Evolutionary conservation across 2,888 invertebrate species (phyloP).

Genomic region (Cheilosia impressa): DNA sequence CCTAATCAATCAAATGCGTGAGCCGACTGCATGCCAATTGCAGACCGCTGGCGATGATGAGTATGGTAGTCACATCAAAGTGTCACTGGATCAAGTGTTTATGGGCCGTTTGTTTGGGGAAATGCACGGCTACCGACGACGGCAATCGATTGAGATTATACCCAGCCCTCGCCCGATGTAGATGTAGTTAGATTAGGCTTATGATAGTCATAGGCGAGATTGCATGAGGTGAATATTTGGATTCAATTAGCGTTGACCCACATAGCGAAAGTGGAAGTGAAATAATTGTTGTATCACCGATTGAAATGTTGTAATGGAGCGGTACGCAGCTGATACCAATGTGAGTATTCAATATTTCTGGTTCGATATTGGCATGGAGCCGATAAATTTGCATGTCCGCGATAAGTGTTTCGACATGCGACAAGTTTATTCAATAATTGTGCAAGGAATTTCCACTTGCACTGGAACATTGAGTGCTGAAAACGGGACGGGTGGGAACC

Average conservation of each 20-base stretch:
- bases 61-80: conserved; percentile 72
- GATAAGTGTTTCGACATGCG: conserved; percentile 38
- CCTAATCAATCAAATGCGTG: conserved; percentile 58
- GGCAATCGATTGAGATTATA: conserved; percentile 45
- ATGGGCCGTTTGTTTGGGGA: conserved; percentile 32
- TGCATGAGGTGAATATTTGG: conserved; percentile 64
- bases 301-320: conserved; percentile 40
- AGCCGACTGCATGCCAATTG: conserved; percentile 34
- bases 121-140: conserved; percentile 14
- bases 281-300: conserved; percentile 66
- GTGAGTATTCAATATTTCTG: conserved; percentile 38
- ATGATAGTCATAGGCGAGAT: conserved; percentile 13
- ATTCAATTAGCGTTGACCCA: conserved; percentile 68
- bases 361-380: conserved; percentile 43
- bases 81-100: conserved; percentile 74
- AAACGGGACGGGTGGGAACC: too few relatives aligned
- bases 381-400: conserved; percentile 49
- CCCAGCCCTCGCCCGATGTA: not conserved
- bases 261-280: conserved; percentile 70
- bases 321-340: not conserved
- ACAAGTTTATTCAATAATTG: conserved; percentile 7
- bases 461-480: too few relatives aligned
- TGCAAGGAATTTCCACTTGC: not conserved
- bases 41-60: conserved; percentile 3
- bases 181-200: conserved; percentile 28